A percentile compares a stretch with the other conserved stretches of the same genome.
phyloP scores from a whole-genome alignment of 2,113 vertebrate genomes.

The Acrocephalus arundinaceus region DNA sequence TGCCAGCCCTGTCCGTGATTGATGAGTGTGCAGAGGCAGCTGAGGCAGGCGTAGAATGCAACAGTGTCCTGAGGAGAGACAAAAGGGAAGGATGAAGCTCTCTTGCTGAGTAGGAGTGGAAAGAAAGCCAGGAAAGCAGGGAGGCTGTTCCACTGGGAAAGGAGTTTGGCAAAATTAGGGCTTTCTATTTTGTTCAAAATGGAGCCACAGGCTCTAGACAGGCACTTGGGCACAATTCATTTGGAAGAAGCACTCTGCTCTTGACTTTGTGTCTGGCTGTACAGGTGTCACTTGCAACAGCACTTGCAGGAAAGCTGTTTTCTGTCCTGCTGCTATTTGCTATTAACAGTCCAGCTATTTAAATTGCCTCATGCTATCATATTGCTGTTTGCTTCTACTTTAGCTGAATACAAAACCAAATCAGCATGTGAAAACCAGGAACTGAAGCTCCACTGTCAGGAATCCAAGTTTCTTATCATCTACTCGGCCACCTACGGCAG shows the following conservation, averaged over 20 bases:
- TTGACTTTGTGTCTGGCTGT: background rate
- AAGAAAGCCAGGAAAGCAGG: background rate
- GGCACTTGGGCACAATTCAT: background rate
- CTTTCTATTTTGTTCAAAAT: background rate
- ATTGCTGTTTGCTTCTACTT: slow-evolving; percentile 64
- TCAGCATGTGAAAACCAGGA: slow-evolving; percentile 87
- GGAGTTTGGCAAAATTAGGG: background rate
- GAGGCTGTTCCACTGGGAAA: background rate
- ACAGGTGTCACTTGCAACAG: background rate
- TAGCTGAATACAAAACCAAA: slow-evolving; percentile 90
- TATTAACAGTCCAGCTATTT: background rate
- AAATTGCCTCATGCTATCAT: background rate
- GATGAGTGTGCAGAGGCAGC: background rate
- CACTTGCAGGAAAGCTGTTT: background rate
- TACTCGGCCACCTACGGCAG: slow-evolving; percentile 90
- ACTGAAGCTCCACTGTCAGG: slow-evolving; percentile 87
- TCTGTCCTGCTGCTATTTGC: slow-evolving; percentile 8
- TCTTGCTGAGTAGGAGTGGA: background rate
- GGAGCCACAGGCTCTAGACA: background rate
- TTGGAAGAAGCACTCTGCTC: background rate
- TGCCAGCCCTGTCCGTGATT: background rate
- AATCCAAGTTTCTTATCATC: slow-evolving; percentile 89
- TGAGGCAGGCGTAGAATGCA: background rate
- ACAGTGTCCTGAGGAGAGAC: background rate
- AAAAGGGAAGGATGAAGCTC: background rate